phyloP scores from a whole-genome alignment of 2,888 invertebrate species.

The Acanthosepion lycidas region DNA sequence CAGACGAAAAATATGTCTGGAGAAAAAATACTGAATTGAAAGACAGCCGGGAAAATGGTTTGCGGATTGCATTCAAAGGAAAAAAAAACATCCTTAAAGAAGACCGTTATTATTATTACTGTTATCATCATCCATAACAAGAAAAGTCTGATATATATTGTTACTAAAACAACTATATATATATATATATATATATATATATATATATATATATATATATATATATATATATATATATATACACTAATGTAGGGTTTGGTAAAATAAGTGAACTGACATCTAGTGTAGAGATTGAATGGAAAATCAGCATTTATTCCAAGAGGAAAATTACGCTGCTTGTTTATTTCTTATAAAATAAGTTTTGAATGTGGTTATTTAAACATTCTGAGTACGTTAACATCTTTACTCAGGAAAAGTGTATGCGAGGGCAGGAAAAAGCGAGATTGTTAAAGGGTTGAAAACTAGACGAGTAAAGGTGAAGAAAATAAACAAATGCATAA shows the following conservation, averaged over 20 bases:
- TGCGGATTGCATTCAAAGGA: neutral
- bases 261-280: too few relatives aligned
- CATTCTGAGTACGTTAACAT: too few relatives aligned
- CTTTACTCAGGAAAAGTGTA: too few relatives aligned
- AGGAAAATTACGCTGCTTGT: too few relatives aligned
- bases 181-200: neutral
- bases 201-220: neutral
- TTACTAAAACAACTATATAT: neutral
- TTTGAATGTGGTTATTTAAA: too few relatives aligned
- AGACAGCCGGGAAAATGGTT: neutral
- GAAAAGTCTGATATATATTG: neutral
- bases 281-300: too few relatives aligned
- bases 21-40: neutral
- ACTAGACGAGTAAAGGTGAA: too few relatives aligned
- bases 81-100: neutral
- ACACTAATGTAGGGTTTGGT: neutral
- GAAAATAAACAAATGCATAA: too few relatives aligned
- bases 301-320: too few relatives aligned
- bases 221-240: constrained; percentile 4
- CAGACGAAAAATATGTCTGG: neutral
- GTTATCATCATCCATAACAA: neutral
- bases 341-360: too few relatives aligned
- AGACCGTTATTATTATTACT: neutral
- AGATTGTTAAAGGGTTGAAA: too few relatives aligned
- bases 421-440: too few relatives aligned